These are phyloP conservation scores for Trogon melanurus DNA, from an alignment of 2,113 vertebrate genomes.

Conservation along the genomic window DNA sequence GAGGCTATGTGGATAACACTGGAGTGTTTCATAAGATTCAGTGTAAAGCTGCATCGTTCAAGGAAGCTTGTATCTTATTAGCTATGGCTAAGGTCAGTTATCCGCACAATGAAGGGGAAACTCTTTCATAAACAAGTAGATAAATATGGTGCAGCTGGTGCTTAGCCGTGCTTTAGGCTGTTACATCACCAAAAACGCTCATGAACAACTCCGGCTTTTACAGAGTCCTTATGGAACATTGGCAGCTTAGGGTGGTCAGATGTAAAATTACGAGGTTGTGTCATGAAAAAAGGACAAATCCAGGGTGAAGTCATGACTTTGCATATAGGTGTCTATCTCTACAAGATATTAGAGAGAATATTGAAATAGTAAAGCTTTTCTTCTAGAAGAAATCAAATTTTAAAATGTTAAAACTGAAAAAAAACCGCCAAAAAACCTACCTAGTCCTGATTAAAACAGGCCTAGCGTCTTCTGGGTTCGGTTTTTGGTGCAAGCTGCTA, in stretches of 20 bases:
- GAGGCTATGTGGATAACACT: not conserved
- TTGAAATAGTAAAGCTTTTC: not conserved
- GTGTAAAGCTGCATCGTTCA: slow-evolving; percentile 27
- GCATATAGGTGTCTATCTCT: not conserved
- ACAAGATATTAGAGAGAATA: not conserved
- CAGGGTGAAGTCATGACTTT: rapidly evolving
- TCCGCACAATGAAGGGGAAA: slow-evolving; percentile 60
- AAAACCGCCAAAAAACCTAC: not conserved
- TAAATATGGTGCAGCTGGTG: slow-evolving; percentile 52
- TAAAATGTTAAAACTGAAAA: not conserved
- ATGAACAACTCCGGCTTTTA: not conserved
- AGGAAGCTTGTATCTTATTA: slow-evolving; percentile 45
- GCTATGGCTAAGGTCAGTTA: slow-evolving; percentile 56
- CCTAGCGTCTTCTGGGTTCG: not conserved
- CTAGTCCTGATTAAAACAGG: not conserved
- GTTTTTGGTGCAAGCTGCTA: not conserved
- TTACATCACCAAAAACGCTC: not conserved
- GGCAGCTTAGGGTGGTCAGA: not conserved
- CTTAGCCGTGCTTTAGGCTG: slow-evolving; percentile 9
- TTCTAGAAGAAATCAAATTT: not conserved
- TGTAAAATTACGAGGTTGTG: not conserved
- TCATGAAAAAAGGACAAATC: not conserved
- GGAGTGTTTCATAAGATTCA: slow-evolving; percentile 52
- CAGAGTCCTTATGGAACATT: not conserved
- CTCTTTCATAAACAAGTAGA: slow-evolving; percentile 56